These are phyloP conservation scores for Oryctes rhinoceros DNA, from an alignment of 1,140 invertebrate genomes.

Conservation along the genomic window DNA sequence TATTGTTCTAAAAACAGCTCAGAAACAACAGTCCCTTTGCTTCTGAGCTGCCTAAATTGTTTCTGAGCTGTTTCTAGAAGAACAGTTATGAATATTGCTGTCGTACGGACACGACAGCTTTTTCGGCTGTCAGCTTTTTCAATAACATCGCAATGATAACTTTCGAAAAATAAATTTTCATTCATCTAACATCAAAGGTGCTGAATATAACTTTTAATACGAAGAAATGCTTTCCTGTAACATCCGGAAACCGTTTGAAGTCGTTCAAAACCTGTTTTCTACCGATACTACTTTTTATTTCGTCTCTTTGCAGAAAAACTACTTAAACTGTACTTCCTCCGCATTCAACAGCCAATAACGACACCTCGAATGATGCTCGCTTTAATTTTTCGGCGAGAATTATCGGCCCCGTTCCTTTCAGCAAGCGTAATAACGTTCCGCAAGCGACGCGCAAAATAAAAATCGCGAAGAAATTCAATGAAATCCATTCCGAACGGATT, in stretches of 20 bases:
- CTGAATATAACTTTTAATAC: no score
- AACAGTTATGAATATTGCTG: no score
- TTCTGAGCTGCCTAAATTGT: no score
- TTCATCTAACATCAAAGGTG: no score
- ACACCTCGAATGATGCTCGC: background rate
- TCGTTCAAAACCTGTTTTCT: background rate
- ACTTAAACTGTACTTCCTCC: background rate
- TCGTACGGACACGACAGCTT: no score
- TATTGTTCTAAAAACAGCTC: no score
- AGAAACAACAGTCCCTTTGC: no score
- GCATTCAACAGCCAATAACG: background rate
- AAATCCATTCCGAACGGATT: slow-evolving; percentile 32
- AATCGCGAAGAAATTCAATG: slow-evolving; percentile 17
- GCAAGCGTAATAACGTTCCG: background rate
- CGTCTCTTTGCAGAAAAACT: background rate
- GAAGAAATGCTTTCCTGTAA: no score
- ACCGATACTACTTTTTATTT: background rate
- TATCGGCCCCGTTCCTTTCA: background rate
- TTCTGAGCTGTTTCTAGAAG: no score
- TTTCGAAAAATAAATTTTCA: no score
- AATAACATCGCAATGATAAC: no score
- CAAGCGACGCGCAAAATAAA: background rate
- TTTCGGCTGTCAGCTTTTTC: no score
- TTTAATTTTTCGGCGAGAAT: background rate
- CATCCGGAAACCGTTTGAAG: background rate